Percentiles rank a stretch among this genome's conserved stretches.
Evolutionary conservation across 2,797 vertebrate genomes (phyloP).

Genomic region (Nannoperca australis): DNA sequence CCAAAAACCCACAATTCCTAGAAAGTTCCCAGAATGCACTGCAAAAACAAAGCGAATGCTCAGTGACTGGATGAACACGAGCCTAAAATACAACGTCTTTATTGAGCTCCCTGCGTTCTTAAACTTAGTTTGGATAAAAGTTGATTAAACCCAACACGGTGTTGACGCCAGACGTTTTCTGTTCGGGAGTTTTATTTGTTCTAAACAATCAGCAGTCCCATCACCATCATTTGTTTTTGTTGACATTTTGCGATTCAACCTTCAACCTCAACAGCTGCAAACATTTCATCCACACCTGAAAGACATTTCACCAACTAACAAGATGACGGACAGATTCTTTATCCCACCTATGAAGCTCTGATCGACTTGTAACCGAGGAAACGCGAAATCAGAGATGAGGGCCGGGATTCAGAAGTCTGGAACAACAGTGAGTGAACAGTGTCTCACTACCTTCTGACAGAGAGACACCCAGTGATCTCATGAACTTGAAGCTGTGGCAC

Average conservation of each 20-base stretch:
- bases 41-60: not conserved
- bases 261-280: not conserved
- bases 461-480: not conserved
- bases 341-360: not conserved
- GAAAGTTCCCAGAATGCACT: constrained; percentile 14
- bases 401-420: not conserved
- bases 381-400: not conserved
- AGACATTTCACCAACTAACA: not conserved
- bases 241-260: too few species aligned
- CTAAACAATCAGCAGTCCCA: too few species aligned
- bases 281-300: not conserved
- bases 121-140: not conserved
- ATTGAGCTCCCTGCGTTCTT: not conserved
- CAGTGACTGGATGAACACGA: not conserved
- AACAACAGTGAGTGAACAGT: not conserved
- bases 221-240: too few species aligned
- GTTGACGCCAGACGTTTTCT: too few species aligned
- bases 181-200: too few species aligned
- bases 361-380: not conserved
- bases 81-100: not conserved
- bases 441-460: constrained; percentile 15
- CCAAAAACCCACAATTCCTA: not conserved
- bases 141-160: not conserved
- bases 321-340: too few species aligned
- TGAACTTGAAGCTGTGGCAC: constrained; percentile 56